phyloP scores from a whole-genome alignment of 2,888 invertebrate species.

The Idaea biselata region DNA sequence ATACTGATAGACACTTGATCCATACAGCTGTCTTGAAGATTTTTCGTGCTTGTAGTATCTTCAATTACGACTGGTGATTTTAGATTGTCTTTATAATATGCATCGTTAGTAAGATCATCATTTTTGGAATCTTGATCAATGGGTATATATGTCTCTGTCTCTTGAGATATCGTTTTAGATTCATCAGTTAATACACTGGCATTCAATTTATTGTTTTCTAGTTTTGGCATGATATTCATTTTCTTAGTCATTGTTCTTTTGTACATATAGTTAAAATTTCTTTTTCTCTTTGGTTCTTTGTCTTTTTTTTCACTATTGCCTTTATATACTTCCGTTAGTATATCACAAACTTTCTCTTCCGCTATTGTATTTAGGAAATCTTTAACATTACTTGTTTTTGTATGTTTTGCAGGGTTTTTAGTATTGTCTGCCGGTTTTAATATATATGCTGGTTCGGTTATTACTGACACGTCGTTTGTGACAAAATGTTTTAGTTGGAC shows the following conservation, averaged over 20 bases:
- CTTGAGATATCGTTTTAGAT: background rate
- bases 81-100: background rate
- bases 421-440: background rate
- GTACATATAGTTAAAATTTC: background rate
- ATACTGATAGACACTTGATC: too few relatives aligned
- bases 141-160: background rate
- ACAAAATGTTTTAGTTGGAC: background rate
- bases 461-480: background rate
- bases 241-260: constrained; percentile 3
- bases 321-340: background rate
- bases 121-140: background rate
- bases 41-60: background rate
- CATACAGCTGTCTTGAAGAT: background rate
- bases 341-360: background rate
- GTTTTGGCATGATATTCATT: background rate
- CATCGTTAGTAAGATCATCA: background rate
- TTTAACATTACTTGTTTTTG: background rate
- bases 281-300: constrained; percentile 5
- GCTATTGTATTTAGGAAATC: background rate
- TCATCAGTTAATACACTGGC: background rate
- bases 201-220: background rate
- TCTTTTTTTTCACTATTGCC: background rate
- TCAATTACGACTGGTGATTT: background rate
- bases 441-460: background rate
- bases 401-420: background rate